Percentiles rank a stretch among this genome's conserved stretches.
phyloP scores from a whole-genome alignment of 2,113 vertebrate species.

The Odocoileus virginianus region DNA sequence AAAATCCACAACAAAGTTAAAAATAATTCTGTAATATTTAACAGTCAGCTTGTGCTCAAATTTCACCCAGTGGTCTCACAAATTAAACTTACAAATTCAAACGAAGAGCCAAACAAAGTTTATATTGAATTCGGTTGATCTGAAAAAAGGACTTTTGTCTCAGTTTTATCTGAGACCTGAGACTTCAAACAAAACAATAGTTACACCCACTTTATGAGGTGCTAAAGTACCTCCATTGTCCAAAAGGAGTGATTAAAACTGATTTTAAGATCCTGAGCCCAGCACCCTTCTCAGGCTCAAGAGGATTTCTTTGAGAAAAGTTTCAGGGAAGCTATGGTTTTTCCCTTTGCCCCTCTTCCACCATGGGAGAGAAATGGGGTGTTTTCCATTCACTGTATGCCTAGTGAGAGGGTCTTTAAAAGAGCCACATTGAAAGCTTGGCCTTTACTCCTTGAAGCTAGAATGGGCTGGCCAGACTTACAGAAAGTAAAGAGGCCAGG shows the following conservation, averaged over 20 bases:
- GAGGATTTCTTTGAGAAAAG: background rate
- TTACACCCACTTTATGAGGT: background rate
- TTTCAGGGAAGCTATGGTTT: background rate
- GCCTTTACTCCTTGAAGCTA: background rate
- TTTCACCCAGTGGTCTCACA: background rate
- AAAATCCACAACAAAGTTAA: background rate
- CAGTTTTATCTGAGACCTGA: background rate
- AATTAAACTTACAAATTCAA: background rate
- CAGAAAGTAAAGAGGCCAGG: background rate
- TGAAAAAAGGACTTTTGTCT: background rate
- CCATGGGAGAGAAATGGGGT: background rate
- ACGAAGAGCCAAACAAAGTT: background rate
- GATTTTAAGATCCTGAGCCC: background rate
- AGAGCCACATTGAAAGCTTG: background rate
- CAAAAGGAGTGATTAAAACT: background rate
- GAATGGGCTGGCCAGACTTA: background rate
- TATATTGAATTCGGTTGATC: background rate
- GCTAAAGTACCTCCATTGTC: background rate
- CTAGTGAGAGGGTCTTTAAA: background rate
- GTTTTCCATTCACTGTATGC: background rate
- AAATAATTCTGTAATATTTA: slow-evolving; percentile 6
- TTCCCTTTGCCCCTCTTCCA: background rate
- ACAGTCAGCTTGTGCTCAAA: background rate
- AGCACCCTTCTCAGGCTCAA: background rate
- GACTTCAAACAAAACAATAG: background rate